These are phyloP conservation scores for Ceratotherium simum DNA, from an alignment of 2,113 vertebrate genomes.

Conservation along the genomic window DNA sequence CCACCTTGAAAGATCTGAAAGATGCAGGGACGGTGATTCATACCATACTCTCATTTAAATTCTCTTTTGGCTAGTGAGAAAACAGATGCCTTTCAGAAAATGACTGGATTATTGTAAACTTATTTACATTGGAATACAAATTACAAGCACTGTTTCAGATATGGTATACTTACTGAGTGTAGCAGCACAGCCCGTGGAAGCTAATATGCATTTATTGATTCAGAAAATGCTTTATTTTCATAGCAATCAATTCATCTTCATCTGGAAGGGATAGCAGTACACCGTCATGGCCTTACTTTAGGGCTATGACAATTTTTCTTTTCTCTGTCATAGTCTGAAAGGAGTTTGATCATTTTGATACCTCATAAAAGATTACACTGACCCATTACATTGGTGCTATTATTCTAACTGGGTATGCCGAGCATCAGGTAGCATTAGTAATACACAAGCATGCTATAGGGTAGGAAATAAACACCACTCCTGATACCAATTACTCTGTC, in stretches of 20 bases:
- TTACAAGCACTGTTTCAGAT: not conserved
- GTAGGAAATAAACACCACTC: not conserved
- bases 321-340: conserved; percentile 7
- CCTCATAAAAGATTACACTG: not conserved
- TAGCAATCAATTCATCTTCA: conserved; percentile 2
- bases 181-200: not conserved
- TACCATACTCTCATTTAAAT: not conserved
- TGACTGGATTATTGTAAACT: conserved; percentile 30
- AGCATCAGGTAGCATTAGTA: not conserved
- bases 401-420: not conserved
- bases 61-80: conserved; percentile 30
- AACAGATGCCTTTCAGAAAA: conserved; percentile 37
- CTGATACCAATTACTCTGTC: not conserved
- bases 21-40: not conserved
- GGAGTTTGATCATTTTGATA: not conserved
- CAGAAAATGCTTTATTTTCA: conserved; percentile 35
- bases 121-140: not conserved
- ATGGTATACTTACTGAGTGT: not conserved
- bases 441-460: not conserved
- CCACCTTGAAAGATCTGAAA: not conserved
- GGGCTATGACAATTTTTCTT: not conserved
- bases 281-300: not conserved
- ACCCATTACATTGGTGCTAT: not conserved
- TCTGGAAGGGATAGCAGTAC: not conserved
- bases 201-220: not conserved